These are phyloP conservation scores for Lonchura striata DNA, from an alignment of 2,113 vertebrate species.

Conservation along the genomic window DNA sequence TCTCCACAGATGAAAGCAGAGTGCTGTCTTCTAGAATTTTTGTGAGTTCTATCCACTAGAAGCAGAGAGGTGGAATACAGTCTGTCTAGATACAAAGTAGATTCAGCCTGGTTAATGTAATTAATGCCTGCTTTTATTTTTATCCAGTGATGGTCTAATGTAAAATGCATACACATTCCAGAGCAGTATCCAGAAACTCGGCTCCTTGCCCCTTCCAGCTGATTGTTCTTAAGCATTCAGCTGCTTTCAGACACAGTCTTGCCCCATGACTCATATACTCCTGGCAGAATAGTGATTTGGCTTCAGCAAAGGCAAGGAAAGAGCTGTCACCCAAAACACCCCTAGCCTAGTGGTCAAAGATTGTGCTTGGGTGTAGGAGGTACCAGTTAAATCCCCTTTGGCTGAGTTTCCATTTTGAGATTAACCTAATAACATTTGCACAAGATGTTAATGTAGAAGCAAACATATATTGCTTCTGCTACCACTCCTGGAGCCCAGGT, in stretches of 20 bases:
- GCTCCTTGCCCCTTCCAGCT: conserved; percentile 34
- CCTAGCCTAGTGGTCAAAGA: neutral
- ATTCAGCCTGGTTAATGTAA: conserved; percentile 18
- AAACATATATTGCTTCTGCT: neutral
- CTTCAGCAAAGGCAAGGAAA: conserved; percentile 23
- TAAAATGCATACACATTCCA: conserved; percentile 56
- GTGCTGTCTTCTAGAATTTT: neutral
- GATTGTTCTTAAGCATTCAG: conserved; percentile 48
- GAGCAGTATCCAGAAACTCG: conserved; percentile 16
- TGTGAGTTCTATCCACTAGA: neutral
- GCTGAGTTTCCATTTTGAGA: neutral
- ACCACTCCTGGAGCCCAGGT: neutral
- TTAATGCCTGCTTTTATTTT: conserved; percentile 58
- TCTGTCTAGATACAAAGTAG: neutral
- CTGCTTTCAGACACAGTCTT: conserved; percentile 46
- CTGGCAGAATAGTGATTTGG: conserved; percentile 35
- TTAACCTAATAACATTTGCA: neutral
- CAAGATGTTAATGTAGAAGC: neutral
- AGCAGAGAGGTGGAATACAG: neutral
- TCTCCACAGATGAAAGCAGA: neutral
- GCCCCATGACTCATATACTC: conserved; percentile 53
- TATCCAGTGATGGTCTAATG: conserved; percentile 51
- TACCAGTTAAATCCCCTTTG: neutral
- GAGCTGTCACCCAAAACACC: conserved; percentile 22
- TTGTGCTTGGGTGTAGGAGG: neutral